Conservation (phyloP, 2,888 invertebrate species). For the Vanessa cardui region DNA sequence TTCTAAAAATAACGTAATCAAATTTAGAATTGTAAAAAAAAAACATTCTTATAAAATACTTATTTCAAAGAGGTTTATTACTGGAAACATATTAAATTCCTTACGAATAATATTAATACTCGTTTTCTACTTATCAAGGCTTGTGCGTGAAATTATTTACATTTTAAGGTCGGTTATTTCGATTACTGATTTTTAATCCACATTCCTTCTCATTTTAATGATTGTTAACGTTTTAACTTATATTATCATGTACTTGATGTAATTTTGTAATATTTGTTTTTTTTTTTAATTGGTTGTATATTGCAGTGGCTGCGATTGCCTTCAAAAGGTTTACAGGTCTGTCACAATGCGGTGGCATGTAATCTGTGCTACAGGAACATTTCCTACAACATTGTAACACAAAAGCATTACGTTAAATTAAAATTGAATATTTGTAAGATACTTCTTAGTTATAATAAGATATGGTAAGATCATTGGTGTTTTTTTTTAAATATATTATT, state of each 20-base stretch:
- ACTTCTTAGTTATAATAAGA: no score
- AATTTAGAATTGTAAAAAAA: background rate
- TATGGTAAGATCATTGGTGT: no score
- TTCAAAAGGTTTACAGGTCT: no score
- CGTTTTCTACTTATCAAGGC: constrained; percentile 13
- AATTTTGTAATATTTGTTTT: background rate
- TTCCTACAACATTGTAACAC: no score
- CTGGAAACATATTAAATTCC: constrained; percentile 7
- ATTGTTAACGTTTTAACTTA: constrained; percentile 1
- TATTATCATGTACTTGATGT: background rate
- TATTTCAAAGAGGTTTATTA: background rate
- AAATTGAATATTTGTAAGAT: no score
- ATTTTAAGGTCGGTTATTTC: constrained; percentile 12
- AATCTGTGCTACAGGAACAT: no score
- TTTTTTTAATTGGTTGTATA: no score
- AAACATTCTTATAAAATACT: background rate
- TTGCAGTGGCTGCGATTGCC: no score
- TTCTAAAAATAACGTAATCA: background rate
- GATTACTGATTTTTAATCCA: background rate
- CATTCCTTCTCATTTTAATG: constrained; percentile 2
- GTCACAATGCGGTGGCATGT: no score
- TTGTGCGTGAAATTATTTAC: constrained; percentile 6
- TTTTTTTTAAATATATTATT: no score
- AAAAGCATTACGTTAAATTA: no score
- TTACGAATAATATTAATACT: constrained; percentile 5